A percentile compares a stretch with the other conserved stretches of the same genome.
These are phyloP conservation scores for Xenopus laevis DNA, from an alignment of 2,113 vertebrate species.

Conservation along the genomic window DNA sequence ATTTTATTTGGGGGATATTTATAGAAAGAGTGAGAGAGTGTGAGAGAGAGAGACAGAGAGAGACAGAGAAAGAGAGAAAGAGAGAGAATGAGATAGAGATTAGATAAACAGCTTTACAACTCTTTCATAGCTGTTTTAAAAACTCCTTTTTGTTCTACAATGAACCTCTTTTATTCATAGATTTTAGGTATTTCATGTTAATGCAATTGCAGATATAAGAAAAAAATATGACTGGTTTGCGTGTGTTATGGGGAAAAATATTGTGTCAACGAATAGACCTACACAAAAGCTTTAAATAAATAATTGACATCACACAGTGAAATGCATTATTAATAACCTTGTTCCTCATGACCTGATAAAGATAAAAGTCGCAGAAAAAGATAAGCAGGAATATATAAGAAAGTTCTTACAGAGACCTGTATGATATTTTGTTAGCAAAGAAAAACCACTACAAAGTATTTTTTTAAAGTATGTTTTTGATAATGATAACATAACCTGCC, in stretches of 20 bases:
- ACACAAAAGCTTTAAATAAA: constrained; percentile 42
- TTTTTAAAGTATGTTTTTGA: too few species aligned
- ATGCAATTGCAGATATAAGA: constrained; percentile 7
- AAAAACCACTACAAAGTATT: neutral
- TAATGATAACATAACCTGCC: too few species aligned
- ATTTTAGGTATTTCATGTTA: neutral
- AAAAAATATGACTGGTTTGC: constrained; percentile 27
- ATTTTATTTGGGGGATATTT: too few species aligned
- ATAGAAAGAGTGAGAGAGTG: too few species aligned
- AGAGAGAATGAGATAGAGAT: too few species aligned
- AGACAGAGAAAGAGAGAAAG: too few species aligned
- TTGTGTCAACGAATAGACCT: constrained; percentile 36
- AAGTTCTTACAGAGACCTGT: constrained; percentile 10
- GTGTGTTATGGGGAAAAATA: constrained; percentile 26
- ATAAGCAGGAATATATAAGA: constrained; percentile 26
- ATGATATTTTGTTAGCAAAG: neutral
- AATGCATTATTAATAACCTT: constrained; percentile 43
- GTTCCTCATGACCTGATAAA: constrained; percentile 44
- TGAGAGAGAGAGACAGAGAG: too few species aligned
- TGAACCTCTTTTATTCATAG: too few species aligned
- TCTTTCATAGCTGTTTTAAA: too few species aligned
- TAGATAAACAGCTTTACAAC: too few species aligned
- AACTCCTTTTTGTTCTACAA: too few species aligned
- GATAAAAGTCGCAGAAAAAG: constrained; percentile 35
- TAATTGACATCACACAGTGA: constrained; percentile 43